phyloP scores from a whole-genome alignment of 2,888 invertebrate species.

The Drosophila paucipuncta region DNA sequence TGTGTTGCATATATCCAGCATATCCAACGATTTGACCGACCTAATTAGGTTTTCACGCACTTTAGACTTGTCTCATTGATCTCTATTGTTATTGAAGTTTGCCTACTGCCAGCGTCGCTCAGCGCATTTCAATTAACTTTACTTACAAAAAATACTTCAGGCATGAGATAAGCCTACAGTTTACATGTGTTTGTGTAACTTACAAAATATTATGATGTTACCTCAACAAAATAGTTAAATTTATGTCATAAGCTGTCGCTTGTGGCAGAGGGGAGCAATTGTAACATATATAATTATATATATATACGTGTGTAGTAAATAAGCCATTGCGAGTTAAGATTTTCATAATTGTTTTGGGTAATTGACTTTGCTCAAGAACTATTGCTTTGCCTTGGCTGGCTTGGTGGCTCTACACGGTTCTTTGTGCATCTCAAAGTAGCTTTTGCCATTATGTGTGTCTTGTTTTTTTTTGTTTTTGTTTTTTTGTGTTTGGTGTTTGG shows the following conservation, averaged over 20 bases:
- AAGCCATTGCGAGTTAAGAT: conserved; percentile 11
- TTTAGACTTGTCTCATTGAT: conserved; percentile 60
- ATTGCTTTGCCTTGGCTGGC: conserved; percentile 50
- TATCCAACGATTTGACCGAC: conserved; percentile 25
- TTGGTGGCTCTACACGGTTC: conserved; percentile 41
- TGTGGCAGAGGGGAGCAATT: conserved; percentile 7
- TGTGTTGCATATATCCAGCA: conserved; percentile 11
- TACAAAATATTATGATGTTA: neutral
- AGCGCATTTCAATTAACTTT: conserved; percentile 67
- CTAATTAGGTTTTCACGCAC: conserved; percentile 70
- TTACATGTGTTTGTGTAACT: neutral
- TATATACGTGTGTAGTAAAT: conserved; percentile 2
- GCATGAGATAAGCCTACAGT: conserved; percentile 19
- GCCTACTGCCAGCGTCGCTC: conserved; percentile 31
- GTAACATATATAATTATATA: neutral
- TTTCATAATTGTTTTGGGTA: conserved; percentile 53
- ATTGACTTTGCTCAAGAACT: conserved; percentile 62
- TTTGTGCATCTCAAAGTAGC: conserved; percentile 43
- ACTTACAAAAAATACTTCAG: conserved; percentile 54
- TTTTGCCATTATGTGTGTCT: neutral
- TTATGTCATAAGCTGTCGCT: conserved; percentile 9
- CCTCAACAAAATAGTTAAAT: conserved; percentile 31
- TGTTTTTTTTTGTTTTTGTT: neutral
- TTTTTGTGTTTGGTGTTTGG: conserved; percentile 36
- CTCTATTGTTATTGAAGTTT: conserved; percentile 23